Evolutionary conservation across 2,797 vertebrate species (phyloP), one percentile per base, ranked within the genome.

Genomic region (Balearica regulorum): DNA sequence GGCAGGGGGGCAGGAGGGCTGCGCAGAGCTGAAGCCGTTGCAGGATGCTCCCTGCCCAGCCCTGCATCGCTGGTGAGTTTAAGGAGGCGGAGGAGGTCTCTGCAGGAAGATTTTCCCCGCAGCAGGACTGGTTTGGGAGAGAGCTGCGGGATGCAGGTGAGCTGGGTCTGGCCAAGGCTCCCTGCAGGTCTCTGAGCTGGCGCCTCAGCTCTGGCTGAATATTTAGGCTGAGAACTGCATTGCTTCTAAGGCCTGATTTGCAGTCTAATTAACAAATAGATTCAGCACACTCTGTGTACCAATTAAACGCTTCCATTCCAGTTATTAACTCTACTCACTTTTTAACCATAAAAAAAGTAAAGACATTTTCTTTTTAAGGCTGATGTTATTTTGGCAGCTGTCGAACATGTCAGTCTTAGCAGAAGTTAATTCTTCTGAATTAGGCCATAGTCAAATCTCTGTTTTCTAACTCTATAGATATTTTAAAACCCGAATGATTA

Each of bases 11-110:
- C 12, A 6, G 49, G 11, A 29, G 39, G 19, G 43, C 62, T 35
- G 83, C 1, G 1, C 20, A 4, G 48, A 46, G 19, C 69, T 21
- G 5, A 4, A 35, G 48, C 29, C 25, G 2, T 3, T 1, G 41
- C 5, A 22, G 48, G 65, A 3, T 4, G n/a, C n/a, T 70, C 44
- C 57, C 31, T 7, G 41, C 8, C 31, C 55, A 17, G 85, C 66
- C 66, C 2, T 1, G 2, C 5, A 0, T 1, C 6, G 1, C 83
- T 1, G 0, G 31, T 12, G 44, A 14, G 33, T 7, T 48, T 19
- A 5, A 6, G 33, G 41, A 51, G 46, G 22, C 37, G 21, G 53
- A 25, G 41, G 13, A 43, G 48, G 15, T 11, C 25, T 29, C 66
- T 20, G 8, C 0, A 2, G 43, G 43, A n/a, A 46, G 78, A 15